Base-by-base conservation (phyloP, 2,797 vertebrate species). In the Tolypeutes matacus region DNA sequence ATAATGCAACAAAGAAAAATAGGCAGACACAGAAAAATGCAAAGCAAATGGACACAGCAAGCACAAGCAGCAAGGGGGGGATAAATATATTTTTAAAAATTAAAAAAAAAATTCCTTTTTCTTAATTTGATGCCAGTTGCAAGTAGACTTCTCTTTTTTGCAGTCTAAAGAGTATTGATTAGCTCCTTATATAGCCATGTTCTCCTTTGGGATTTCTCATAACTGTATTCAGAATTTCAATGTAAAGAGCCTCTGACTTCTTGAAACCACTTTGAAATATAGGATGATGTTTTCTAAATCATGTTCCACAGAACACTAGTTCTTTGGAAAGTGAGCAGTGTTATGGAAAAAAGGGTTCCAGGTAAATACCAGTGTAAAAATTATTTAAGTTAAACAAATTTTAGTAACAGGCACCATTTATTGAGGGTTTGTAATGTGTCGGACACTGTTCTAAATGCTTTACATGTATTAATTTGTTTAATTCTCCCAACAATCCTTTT, bases 241-340 rank as follows among this genome's bases (percentile, higher is more conserved):
- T 27, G 23, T 75, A 12, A 67, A 46, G 72, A 34, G 29, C 34
- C 23, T 51, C 62, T 69, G 23, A 12, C 31, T 86, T 77, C 80
- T 92, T 67, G 39, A 84, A 76, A 67, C 34, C 34, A 20, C 60
- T 58, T 58, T 92, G 64, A 92, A 92, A 78, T 60, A 49, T 11
- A 23, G 17, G 29, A 21, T 13, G 58, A 27, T 58, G 31, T 60
- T 92, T 58, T 92, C 49, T 49, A 67, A 42, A 65, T 31, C 56
- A 11, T 34, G 51, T 67, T n/a, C 46, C 62, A 60, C 3, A 85
- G 62, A 21, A 60, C 51, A 86, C 31, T 56, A 64, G 31, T 31
- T 89, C 42, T 46, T 39, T 36, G 18, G 56, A 20, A 89, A 65
- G 14, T 49, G 25, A 92, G 60, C 58, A 60, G 27, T 15, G 21